Conservation (phyloP, 2,888 invertebrate species). For the Pristionchus arcanus region DNA sequence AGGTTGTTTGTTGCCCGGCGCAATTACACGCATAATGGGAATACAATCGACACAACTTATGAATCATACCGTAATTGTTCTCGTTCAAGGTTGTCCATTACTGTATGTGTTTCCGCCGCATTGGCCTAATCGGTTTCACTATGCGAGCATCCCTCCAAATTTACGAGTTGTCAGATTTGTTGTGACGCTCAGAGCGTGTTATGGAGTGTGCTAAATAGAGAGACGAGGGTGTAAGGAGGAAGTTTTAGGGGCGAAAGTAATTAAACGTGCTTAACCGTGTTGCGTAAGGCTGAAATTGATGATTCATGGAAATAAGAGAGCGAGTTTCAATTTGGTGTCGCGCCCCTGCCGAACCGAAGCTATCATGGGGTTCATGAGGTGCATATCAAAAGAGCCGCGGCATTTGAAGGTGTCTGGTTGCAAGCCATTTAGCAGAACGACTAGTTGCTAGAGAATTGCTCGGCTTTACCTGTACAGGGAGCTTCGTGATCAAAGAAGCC, state of each 20-base stretch:
- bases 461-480: no score
- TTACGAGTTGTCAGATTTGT: not conserved
- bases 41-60: no score
- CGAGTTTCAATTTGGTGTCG: not conserved
- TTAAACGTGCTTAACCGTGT: not conserved
- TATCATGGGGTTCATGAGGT: no score
- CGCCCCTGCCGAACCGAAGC: not conserved
- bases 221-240: not conserved
- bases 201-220: not conserved
- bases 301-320: not conserved
- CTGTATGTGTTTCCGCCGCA: not conserved
- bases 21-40: no score
- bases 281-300: not conserved
- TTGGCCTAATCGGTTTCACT: conserved; percentile 12
- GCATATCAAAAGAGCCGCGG: not conserved
- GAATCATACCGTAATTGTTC: not conserved
- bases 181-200: not conserved
- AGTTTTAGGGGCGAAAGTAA: not conserved
- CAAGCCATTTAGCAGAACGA: not conserved
- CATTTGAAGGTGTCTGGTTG: not conserved
- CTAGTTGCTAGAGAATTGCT: no score
- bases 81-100: not conserved
- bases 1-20: no score
- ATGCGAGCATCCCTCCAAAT: not conserved
- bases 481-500: no score